Percentiles rank a stretch among this genome's conserved stretches.
Conservation (phyloP, 2,888 invertebrate genomes). For the Athripsodes cinereus region DNA sequence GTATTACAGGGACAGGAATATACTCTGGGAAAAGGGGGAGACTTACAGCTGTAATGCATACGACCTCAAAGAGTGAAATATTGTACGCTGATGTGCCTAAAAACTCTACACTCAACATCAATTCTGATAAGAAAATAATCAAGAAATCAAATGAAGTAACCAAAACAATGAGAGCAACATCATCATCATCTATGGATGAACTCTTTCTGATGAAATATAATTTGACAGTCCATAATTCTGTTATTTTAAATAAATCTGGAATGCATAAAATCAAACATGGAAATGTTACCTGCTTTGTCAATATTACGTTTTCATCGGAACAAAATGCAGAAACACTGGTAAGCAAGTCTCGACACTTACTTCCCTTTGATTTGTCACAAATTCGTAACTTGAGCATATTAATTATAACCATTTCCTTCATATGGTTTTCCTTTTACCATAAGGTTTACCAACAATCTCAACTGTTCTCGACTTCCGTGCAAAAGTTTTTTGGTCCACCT, state of each 20-base stretch:
- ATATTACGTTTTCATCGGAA: neutral
- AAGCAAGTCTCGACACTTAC: too few relatives aligned
- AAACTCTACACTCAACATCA: constrained; percentile 34
- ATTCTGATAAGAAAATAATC: neutral
- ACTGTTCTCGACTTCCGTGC: too few relatives aligned
- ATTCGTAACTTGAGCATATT: too few relatives aligned
- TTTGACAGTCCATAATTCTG: constrained; percentile 33
- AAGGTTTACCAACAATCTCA: too few relatives aligned
- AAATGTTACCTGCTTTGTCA: neutral
- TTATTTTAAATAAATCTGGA: neutral
- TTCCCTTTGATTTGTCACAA: too few relatives aligned
- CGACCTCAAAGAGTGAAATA: constrained; percentile 38
- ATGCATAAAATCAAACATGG: neutral
- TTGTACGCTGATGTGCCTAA: constrained; percentile 46
- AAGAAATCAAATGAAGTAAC: neutral
- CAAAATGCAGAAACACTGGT: too few relatives aligned
- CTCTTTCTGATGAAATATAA: constrained; percentile 42
- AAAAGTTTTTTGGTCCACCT: too few relatives aligned
- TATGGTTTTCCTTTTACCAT: too few relatives aligned
- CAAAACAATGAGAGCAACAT: constrained; percentile 11
- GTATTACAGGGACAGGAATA: constrained; percentile 64
- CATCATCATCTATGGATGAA: constrained; percentile 34
- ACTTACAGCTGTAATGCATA: constrained; percentile 43
- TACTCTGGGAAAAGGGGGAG: constrained; percentile 54
- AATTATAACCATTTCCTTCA: too few relatives aligned